These are phyloP conservation scores for Heliconius congener DNA, from an alignment of 1,140 invertebrate species.

Conservation along the genomic window DNA sequence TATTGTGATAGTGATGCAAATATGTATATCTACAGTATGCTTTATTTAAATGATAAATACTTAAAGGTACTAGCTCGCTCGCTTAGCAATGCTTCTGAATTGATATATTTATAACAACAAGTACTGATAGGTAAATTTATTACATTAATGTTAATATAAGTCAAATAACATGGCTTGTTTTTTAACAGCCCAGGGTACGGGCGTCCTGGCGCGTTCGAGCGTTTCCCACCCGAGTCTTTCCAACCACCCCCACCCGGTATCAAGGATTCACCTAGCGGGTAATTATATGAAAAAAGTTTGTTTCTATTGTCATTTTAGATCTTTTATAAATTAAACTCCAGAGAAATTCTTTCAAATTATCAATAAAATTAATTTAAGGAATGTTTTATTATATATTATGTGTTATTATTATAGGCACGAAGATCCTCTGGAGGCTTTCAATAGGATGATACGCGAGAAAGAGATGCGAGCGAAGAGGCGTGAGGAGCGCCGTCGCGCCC, in stretches of 20 bases:
- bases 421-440: constrained; percentile 92
- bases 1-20: too few species aligned
- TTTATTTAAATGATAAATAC: too few species aligned
- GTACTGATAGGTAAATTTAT: not conserved
- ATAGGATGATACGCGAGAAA: constrained; percentile 91
- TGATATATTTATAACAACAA: too few species aligned
- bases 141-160: constrained; percentile 1
- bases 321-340: not conserved
- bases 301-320: not conserved
- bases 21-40: too few species aligned
- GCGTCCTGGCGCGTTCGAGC: constrained; percentile 50
- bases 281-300: constrained; percentile 23
- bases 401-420: constrained; percentile 57
- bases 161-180: not conserved
- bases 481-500: constrained; percentile 82
- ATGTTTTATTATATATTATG: not conserved
- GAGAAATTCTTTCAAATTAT: too few species aligned
- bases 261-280: constrained; percentile 73
- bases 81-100: too few species aligned
- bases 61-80: too few species aligned
- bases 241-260: constrained; percentile 78
- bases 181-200: constrained; percentile 51
- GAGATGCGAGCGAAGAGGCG: constrained; percentile 87
- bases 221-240: constrained; percentile 61
- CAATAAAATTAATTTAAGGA: too few species aligned